Evolutionary conservation across 2,888 invertebrate genomes (phyloP).

Genomic region (Augochlorella aurata): DNA sequence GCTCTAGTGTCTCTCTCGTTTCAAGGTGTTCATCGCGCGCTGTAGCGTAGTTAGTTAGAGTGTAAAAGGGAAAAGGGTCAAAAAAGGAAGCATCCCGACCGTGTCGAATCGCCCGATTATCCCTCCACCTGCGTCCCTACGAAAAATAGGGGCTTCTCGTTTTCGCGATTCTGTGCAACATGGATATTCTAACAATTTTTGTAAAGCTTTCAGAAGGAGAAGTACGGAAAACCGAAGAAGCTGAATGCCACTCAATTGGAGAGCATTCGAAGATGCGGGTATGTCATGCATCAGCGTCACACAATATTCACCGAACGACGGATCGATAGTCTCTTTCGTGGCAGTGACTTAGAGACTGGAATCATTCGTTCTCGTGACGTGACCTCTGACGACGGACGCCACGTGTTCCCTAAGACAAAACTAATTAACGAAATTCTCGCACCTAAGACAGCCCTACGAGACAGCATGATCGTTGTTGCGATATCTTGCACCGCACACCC

Average conservation of each 20-base stretch:
- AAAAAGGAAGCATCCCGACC: neutral
- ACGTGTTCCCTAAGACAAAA: neutral
- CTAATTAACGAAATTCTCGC: neutral
- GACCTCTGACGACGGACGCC: constrained; percentile 9
- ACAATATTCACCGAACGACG: constrained; percentile 58
- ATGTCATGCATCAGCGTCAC: constrained; percentile 83
- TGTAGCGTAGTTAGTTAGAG: neutral
- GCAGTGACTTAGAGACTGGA: constrained; percentile 41
- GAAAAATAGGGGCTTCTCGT: constrained; percentile 20
- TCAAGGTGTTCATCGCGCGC: neutral
- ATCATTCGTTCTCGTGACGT: constrained; percentile 24
- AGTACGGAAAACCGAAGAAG: constrained; percentile 91
- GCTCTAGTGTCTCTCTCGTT: neutral
- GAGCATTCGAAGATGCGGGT: constrained; percentile 89
- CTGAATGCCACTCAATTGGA: constrained; percentile 90
- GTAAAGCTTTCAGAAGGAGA: constrained; percentile 94
- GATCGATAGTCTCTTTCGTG: constrained; percentile 43
- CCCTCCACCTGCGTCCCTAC: neutral
- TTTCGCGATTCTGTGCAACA: constrained; percentile 33
- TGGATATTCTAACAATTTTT: constrained; percentile 82
- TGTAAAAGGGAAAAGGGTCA: neutral
- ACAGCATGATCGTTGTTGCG: constrained; percentile 29
- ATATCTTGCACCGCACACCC: neutral
- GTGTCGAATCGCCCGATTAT: neutral
- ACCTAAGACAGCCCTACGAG: neutral